Base-by-base conservation (phyloP, 2,797 vertebrate genomes). In the Sternotherus odoratus region DNA sequence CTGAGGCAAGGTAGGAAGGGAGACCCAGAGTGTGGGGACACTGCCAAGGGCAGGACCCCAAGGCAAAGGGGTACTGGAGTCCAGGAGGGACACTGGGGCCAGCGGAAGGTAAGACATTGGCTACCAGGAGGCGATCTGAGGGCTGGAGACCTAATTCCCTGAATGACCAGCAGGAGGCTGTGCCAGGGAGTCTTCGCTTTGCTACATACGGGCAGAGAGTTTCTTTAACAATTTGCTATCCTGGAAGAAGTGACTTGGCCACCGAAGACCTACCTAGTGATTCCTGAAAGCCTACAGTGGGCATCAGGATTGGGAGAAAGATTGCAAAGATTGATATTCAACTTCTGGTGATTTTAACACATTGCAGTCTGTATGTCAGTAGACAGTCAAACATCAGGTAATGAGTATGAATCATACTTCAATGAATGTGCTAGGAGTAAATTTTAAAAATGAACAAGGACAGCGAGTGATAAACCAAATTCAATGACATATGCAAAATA, bases 311-410 rank as follows among this genome's bases (percentile, higher is more conserved):
- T 69, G 4, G n/a, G n/a, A 10, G 63, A 10, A 69, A 39, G 33
- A 63, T 23, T n/a, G n/a, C n/a, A n/a, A n/a, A n/a, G n/a, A n/a
- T 12, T 79, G 30, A 46, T 72, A 86, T 12, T 49, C 80, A 8
- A 5, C 4, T 79, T 21, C 16, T 81, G 26, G 72, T 56, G 90
- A 92, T 91, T 91, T 88, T 83, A 51, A 88, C 92, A 85, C 5
- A 39, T 7, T 10, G 1, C 2, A 82, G 24, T 63, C 75, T 82
- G 2, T 6, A 50, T n/a, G 16, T 89, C 81, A 84, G 11, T 23
- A 89, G 16, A 91, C 95, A 89, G 83, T 88, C 43, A 91, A 91
- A 51, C 5, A 91, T 36, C 5, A 49, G 9, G 10, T 69, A 57
- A 56, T 54, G 85, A 86, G 46, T 9, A 54, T 75, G 36, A 85